phyloP scores from a whole-genome alignment of 2,888 invertebrate species.

The Hyppa rectilinea region DNA sequence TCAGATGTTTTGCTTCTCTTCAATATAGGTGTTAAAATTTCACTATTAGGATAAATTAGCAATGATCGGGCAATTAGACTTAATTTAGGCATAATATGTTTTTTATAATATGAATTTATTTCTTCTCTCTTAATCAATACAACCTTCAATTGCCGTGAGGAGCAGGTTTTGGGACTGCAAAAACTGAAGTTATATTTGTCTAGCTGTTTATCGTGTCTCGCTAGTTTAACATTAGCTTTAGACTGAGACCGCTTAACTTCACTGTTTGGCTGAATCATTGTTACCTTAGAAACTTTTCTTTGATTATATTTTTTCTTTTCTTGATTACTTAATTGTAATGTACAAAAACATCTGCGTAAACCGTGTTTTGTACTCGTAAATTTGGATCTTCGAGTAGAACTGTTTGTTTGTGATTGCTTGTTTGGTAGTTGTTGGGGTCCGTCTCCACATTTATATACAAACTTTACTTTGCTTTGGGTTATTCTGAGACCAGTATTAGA shows the following conservation, averaged over 20 bases:
- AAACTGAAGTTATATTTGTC: constrained; percentile 7
- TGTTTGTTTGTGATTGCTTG: constrained; percentile 64
- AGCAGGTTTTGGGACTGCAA: constrained; percentile 1
- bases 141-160: neutral
- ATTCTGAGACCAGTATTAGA: constrained; percentile 2
- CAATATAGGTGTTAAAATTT: constrained; percentile 21
- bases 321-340: constrained; percentile 67
- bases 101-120: constrained; percentile 16
- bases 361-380: constrained; percentile 58
- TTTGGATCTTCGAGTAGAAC: constrained; percentile 51
- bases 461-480: neutral
- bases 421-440: constrained; percentile 20
- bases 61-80: constrained; percentile 20
- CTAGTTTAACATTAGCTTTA: constrained; percentile 2
- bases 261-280: constrained; percentile 20
- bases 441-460: neutral
- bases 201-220: neutral
- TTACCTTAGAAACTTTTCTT: constrained; percentile 45
- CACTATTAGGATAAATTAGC: constrained; percentile 44
- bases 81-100: constrained; percentile 5
- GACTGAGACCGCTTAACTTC: neutral
- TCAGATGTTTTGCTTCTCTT: constrained; percentile 8
- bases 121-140: constrained; percentile 14
- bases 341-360: constrained; percentile 73
- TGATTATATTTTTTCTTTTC: constrained; percentile 40